Base-by-base conservation (phyloP, 1,140 invertebrate species). In the Leptinotarsa defecta region DNA sequence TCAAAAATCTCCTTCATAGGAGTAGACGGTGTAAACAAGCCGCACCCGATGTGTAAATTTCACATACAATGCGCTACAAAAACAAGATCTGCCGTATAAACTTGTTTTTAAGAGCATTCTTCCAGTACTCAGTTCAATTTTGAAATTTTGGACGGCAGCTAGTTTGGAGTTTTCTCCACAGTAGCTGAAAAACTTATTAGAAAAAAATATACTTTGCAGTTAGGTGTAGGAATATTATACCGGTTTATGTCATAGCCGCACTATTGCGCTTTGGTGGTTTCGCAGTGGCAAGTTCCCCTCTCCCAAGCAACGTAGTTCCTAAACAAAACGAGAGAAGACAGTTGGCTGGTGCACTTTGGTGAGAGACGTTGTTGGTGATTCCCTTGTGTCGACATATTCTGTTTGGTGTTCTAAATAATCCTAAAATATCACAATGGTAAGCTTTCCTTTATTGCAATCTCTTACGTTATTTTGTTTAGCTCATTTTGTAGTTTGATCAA, bases 1-100 rank as follows among this genome's bases (percentile, higher is more conserved):
- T 92, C 89, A 84, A 85, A 86, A 86, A 82, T 86, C 86, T 82
- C 22, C 70, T 48, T 71, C 74, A 71, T 78, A 78, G 80, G 82
- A 84, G 81, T 81, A 84, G 83, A 88, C 88, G 88, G 87, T 88
- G 88, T 89, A 89, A 89, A 90, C 88, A 89, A 86, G 88, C 89
- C 89, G 89, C 89, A 88, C 88, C 90, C 89, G 88, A 88, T 87
- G 79, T 86, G 86, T 87, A 89, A 90, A 89, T 69, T 74, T 79
- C 72, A 74, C 75, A 86, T 84, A 84, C 85, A 84, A 86, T 86
- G 85, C 87, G 86, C 84, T 84, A 84, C 85, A 86, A 87, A 86
- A 88, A 88, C 84, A 87, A 87, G 85, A 84, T 86, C 88, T 84
- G 81, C 82, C 77, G 83, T 85, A 11, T 43, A 43, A 3, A 43